Base-by-base conservation (phyloP, 2,113 vertebrate genomes). In the Misgurnus anguillicaudatus region DNA sequence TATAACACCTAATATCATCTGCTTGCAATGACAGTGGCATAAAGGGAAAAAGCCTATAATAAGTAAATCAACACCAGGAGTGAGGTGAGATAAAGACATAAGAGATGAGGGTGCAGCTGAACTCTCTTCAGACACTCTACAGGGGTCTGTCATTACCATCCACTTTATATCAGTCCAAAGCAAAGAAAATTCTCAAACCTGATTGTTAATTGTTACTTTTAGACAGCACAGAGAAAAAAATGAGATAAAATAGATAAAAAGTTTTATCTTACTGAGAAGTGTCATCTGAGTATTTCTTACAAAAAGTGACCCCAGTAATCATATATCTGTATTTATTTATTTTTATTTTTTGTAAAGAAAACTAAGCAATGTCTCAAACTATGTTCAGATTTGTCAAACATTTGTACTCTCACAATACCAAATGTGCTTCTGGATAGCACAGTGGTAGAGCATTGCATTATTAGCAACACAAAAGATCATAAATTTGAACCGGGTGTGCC, bases 1-100 rank as follows among this genome's bases (percentile, higher is more conserved):
- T 65, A 77, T 51, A 57, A 48, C 55, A 62, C 75, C 47, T 53
- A 74, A 72, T 68, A 69, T 82, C 61, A 78, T 83, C 77, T 79
- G 57, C 70, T 55, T 24, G 39, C 55, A 74, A 19, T 82, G 71
- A 79, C 76, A 79, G 69, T 51, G 21, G 31, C 45, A 47, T 63
- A 70, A 67, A 79, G 71, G 57, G 71, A 73, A 64, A 79, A 69
- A 82, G 51, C 19, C 69, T 45, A 66, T 60, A 53, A 67, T 64
- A 68, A 78, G 57, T 79, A 83, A 75, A 75, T 79, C 81, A 75
- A 31, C 57, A 21, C 57, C 17, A 57, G 38, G 39, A 80, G 48
- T 31, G 31, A 48, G 47, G 17, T 42, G 38, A 58, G 51, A 67
- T 14, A 53, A 39, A 21, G 36, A 31, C 51, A 38, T 38, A 17